phyloP scores from a whole-genome alignment of 2,113 vertebrate species.

The Erythrocercus mccallii region DNA sequence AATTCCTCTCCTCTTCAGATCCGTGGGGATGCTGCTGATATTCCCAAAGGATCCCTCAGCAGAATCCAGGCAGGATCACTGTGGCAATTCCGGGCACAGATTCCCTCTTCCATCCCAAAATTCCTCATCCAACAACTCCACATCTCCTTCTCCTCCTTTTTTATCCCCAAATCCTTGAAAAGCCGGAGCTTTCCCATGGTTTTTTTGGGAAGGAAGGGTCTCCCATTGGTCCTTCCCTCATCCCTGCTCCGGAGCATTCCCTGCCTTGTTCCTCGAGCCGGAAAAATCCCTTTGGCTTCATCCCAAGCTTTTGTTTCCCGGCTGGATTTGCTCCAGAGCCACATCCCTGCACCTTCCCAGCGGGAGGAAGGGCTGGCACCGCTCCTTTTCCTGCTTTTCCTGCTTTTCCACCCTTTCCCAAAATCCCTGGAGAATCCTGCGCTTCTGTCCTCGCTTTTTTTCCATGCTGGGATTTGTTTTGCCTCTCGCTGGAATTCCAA shows the following conservation, averaged over 20 bases:
- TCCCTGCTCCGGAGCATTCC: background rate
- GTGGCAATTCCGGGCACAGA: background rate
- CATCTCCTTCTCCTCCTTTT: fast-evolving
- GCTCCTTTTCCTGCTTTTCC: background rate
- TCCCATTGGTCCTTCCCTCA: background rate
- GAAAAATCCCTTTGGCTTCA: background rate
- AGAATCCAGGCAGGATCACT: fast-evolving
- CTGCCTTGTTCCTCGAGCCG: fast-evolving
- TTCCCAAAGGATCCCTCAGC: background rate
- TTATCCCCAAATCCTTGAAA: background rate
- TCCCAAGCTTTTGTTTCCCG: background rate
- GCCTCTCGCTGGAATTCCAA: background rate
- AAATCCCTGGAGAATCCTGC: background rate
- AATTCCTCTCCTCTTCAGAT: background rate
- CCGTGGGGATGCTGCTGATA: background rate
- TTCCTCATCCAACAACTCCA: fast-evolving
- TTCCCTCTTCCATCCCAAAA: background rate
- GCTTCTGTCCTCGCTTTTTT: fast-evolving
- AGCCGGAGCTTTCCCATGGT: fast-evolving
- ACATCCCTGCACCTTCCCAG: background rate
- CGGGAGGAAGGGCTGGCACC: background rate
- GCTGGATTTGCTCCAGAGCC: background rate
- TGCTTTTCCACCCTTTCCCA: background rate
- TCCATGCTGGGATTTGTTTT: background rate
- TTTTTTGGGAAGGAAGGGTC: background rate